These are phyloP conservation scores for Otus sunia DNA, from an alignment of 2,113 vertebrate genomes.

Conservation along the genomic window DNA sequence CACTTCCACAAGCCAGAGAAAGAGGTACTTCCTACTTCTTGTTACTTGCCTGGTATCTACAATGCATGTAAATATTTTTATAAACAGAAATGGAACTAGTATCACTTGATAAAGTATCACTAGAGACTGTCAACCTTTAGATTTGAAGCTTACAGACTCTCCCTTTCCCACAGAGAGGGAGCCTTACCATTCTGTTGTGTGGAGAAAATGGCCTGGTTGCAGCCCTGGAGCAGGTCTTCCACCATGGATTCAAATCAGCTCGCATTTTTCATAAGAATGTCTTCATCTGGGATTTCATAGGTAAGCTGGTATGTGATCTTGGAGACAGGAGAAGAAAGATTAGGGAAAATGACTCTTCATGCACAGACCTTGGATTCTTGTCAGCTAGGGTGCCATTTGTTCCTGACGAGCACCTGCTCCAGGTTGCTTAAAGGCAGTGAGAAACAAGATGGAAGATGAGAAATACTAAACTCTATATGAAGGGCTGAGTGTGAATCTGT, in stretches of 20 bases:
- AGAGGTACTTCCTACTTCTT: constrained; percentile 80
- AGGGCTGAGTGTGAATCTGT: neutral
- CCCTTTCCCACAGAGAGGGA: constrained; percentile 83
- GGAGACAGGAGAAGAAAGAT: neutral
- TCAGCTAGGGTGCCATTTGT: neutral
- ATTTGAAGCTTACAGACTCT: neutral
- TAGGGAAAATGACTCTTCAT: neutral
- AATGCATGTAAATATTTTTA: neutral
- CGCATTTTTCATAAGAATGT: constrained; percentile 95
- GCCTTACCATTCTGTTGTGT: constrained; percentile 89
- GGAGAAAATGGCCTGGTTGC: constrained; percentile 91
- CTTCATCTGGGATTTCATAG: constrained; percentile 98
- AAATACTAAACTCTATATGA: neutral
- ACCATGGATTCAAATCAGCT: constrained; percentile 89
- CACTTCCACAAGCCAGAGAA: constrained; percentile 98
- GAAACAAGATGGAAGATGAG: neutral
- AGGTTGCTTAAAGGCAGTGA: neutral
- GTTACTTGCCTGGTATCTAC: neutral
- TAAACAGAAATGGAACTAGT: neutral
- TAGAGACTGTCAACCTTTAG: neutral
- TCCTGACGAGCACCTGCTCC: neutral
- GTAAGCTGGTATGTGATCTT: constrained; percentile 67
- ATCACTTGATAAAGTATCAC: neutral
- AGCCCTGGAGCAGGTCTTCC: constrained; percentile 92
- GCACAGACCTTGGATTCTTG: rapidly evolving